Conservation (phyloP, 2,113 vertebrate genomes). For the Cettia cetti region DNA sequence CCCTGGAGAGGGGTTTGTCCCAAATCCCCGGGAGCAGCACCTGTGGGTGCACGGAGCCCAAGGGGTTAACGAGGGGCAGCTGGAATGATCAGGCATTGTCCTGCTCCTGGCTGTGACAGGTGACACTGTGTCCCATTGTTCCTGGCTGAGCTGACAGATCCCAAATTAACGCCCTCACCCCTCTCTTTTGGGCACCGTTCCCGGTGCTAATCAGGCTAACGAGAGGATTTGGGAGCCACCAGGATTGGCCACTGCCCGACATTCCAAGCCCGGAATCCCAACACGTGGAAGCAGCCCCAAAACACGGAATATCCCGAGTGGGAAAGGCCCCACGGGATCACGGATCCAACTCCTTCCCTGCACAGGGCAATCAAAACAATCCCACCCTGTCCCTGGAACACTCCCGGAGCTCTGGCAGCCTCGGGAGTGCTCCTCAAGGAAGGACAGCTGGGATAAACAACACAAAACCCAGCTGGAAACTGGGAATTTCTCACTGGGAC, state of each 20-base stretch:
- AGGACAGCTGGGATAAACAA: background rate
- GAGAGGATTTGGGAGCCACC: background rate
- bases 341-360: background rate
- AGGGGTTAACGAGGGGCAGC: background rate
- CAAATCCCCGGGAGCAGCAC: background rate
- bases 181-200: background rate
- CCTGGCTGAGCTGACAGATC: background rate
- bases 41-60: background rate
- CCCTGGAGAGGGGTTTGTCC: accelerated
- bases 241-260: background rate
- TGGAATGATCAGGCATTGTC: background rate
- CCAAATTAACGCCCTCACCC: background rate
- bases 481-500: no score
- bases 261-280: background rate
- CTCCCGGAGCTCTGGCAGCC: background rate
- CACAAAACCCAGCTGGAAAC: no score
- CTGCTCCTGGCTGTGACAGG: background rate
- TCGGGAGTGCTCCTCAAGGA: background rate
- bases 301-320: accelerated
- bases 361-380: background rate
- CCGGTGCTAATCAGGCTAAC: background rate
- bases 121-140: background rate
- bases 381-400: background rate
- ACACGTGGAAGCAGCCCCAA: background rate
- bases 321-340: background rate